Percentiles rank a stretch among this genome's conserved stretches.
Evolutionary conservation across 2,797 vertebrate species (phyloP).

Genomic region (Yasuhikotakia modesta): DNA sequence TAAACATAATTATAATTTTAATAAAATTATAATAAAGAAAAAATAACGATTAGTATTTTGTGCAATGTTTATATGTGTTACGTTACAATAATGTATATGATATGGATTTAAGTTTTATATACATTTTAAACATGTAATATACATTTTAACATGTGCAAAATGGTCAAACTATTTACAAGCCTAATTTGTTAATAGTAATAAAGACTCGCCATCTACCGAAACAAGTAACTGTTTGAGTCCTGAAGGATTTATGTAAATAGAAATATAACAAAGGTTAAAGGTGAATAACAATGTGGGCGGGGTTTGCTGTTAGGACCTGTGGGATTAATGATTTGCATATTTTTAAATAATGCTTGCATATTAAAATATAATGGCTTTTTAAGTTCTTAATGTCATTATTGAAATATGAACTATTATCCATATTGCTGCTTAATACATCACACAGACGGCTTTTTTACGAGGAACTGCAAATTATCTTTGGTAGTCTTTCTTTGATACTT

Average conservation of each 20-base stretch:
- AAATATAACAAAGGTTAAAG: no score
- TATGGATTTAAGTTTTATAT: no score
- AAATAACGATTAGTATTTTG: no score
- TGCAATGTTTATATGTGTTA: no score
- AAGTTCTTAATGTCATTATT: not conserved
- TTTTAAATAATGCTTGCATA: not conserved
- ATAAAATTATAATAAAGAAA: no score
- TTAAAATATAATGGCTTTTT: not conserved
- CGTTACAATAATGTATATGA: no score
- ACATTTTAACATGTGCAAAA: no score
- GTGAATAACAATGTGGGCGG: not conserved
- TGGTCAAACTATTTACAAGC: not conserved
- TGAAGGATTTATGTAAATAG: no score
- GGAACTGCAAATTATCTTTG: no score
- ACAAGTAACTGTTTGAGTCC: not conserved
- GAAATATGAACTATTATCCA: not conserved
- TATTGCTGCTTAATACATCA: not conserved
- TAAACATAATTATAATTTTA: no score
- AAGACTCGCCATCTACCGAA: conserved; percentile 9
- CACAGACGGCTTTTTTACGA: no score
- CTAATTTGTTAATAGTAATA: not conserved
- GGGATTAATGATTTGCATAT: not conserved
- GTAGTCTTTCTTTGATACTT: not conserved
- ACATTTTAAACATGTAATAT: no score
- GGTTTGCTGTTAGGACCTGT: not conserved